A percentile compares a stretch with the other conserved stretches of the same genome.
Conservation (phyloP, 2,113 vertebrate species). For the Glareola pratincola region DNA sequence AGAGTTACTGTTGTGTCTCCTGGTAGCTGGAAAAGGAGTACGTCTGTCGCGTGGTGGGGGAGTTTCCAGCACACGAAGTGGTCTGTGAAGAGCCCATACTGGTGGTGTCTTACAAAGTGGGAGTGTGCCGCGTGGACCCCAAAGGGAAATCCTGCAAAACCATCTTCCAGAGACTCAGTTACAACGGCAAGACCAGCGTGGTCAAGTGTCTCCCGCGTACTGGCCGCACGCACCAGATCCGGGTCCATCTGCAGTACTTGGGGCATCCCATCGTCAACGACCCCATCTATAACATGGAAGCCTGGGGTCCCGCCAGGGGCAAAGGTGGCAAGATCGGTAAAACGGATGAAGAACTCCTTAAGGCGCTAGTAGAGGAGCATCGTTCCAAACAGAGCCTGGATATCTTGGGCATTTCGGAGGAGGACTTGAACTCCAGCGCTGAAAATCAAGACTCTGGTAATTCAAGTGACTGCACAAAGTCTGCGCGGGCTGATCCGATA, state of each 20-base stretch:
- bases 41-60: constrained; percentile 89
- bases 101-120: constrained; percentile 94
- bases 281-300: constrained; percentile 93
- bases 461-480: neutral
- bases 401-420: constrained; percentile 77
- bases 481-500: neutral
- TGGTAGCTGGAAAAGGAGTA: constrained; percentile 94
- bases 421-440: constrained; percentile 43
- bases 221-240: constrained; percentile 95
- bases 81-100: constrained; percentile 91
- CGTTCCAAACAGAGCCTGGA: constrained; percentile 83
- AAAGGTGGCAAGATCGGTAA: constrained; percentile 82
- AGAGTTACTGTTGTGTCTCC: neutral
- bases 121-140: constrained; percentile 90
- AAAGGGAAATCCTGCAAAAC: constrained; percentile 89
- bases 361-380: constrained; percentile 86
- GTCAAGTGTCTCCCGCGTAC: constrained; percentile 88
- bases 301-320: constrained; percentile 88
- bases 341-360: constrained; percentile 86
- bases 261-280: constrained; percentile 94
- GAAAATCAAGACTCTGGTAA: neutral
- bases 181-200: constrained; percentile 87
- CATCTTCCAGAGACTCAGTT: constrained; percentile 88
- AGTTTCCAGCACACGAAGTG: constrained; percentile 85
- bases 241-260: constrained; percentile 94